Evolutionary conservation across 2,113 vertebrate genomes (phyloP), one percentile per base, ranked within the genome.

Genomic region (Pterocles orientalis): DNA sequence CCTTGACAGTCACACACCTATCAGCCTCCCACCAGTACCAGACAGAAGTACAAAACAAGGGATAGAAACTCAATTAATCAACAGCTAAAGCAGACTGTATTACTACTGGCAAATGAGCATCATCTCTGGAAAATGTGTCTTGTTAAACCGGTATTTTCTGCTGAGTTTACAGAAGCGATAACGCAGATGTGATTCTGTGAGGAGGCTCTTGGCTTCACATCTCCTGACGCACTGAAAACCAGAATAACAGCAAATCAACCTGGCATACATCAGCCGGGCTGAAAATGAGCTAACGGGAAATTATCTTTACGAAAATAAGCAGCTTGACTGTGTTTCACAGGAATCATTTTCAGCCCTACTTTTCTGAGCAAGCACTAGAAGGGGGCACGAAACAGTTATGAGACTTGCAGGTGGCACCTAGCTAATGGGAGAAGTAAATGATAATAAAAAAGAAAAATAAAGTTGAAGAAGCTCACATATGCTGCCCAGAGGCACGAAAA

Each of bases 141-240:
- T 33, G 53, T 50, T 91, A 29, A 94, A 92, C 81, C 9, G 4
- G 73, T 71, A 88, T 95, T 96, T 96, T 94, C 72, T 91, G 92
- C 72, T 88, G 83, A 92, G 64, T 9, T 88, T 47, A 70, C 58
- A 64, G 56, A 25, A 90, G 56, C 0, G 3, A 15, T 71, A 86
- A 39, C 3, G 4, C 14, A 66, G 85, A 56, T 33, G 18, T 8
- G 43, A 19, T 79, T 41, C 47, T 47, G 26, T 3, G 5, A 36
- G 65, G 31, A 92, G 65, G 57, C 13, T 82, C 56, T 76, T 54
- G 66, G 53, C 53, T 87, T 88, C n/a, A 2, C 11, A 18, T 36
- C 90, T 82, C 65, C 61, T 11, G 39, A 51, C 68, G 28, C 0
- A 0, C 1, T 21, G 31, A 53, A 73, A 79, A 34, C 19, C 53